Conservation (phyloP, 2,113 vertebrate genomes). For the Gymnobelideus leadbeateri region DNA sequence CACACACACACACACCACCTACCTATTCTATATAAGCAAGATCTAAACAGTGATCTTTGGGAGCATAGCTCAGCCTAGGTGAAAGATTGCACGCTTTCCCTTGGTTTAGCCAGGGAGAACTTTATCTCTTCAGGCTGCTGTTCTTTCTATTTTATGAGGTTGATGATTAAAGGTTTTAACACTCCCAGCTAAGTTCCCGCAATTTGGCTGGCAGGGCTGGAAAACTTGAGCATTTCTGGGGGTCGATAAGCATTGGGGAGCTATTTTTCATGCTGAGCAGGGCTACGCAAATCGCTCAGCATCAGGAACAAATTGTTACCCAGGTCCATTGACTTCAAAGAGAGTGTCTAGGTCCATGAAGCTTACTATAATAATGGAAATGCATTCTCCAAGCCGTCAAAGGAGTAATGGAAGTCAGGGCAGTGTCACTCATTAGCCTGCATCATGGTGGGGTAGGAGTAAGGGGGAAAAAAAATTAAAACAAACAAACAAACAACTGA, state of each 20-base stretch:
- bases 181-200: conserved; percentile 46
- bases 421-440: not conserved
- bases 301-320: conserved; percentile 61
- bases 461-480: not conserved
- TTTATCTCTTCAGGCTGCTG: conserved; percentile 2
- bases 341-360: not conserved
- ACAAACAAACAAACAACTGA: not conserved
- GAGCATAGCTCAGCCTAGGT: not conserved
- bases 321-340: conserved; percentile 38
- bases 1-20: not conserved
- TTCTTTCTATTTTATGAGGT: conserved; percentile 20
- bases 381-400: not conserved
- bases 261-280: conserved; percentile 63
- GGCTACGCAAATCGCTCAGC: conserved; percentile 47
- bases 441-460: not conserved
- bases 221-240: conserved; percentile 47
- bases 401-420: not conserved
- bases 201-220: conserved; percentile 55
- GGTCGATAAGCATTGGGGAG: conserved; percentile 53
- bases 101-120: conserved; percentile 19
- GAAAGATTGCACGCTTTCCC: conserved; percentile 3
- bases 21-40: not conserved
- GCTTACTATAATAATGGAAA: not conserved
- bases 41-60: not conserved
- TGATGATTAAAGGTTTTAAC: conserved; percentile 48